These are phyloP conservation scores for Drosophila virilis DNA, from an alignment of 1,140 invertebrate genomes.

Conservation along the genomic window DNA sequence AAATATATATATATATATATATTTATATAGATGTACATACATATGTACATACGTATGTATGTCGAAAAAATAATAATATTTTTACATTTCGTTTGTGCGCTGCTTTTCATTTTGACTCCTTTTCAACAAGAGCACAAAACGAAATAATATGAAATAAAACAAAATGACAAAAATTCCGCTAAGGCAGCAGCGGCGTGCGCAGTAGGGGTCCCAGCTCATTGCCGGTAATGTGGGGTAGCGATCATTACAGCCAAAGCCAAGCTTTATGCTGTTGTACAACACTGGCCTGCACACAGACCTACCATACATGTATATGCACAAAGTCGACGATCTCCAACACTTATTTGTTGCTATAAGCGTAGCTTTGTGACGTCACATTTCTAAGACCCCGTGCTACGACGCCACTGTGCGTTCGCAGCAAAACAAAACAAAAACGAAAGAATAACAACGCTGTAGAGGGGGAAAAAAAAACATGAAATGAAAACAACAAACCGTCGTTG, in stretches of 20 bases:
- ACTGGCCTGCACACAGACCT: neutral
- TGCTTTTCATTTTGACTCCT: slow-evolving; percentile 76
- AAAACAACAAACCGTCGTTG: slow-evolving; percentile 69
- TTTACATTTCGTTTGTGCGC: slow-evolving; percentile 74
- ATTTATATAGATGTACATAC: neutral
- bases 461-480: slow-evolving; percentile 66
- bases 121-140: slow-evolving; percentile 53
- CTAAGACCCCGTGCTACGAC: slow-evolving; percentile 7
- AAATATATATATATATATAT: too few relatives aligned
- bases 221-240: neutral
- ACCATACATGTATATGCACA: neutral
- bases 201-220: neutral
- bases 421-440: slow-evolving; percentile 80
- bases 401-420: slow-evolving; percentile 58
- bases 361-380: slow-evolving; percentile 4
- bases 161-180: slow-evolving; percentile 70
- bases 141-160: slow-evolving; percentile 40
- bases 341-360: slow-evolving; percentile 16
- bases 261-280: neutral
- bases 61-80: slow-evolving; percentile 66
- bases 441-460: slow-evolving; percentile 72
- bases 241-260: neutral
- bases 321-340: neutral
- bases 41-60: neutral
- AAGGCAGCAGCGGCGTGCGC: slow-evolving; percentile 49